These are phyloP conservation scores for Alethe castanea DNA, from an alignment of 2,113 vertebrate species.

Conservation along the genomic window DNA sequence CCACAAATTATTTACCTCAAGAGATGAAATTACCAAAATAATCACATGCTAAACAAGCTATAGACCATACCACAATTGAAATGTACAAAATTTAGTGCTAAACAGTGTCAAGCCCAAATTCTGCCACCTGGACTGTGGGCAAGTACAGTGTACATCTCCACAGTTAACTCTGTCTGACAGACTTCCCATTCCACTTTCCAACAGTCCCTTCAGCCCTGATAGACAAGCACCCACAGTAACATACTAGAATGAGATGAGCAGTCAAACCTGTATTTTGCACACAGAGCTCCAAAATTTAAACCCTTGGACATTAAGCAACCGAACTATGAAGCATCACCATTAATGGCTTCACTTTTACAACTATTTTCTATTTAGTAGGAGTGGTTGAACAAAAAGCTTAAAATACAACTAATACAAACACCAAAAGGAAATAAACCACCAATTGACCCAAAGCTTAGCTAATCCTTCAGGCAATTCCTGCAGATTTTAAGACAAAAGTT, in stretches of 20 bases:
- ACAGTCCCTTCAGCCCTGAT: background rate
- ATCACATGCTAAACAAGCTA: background rate
- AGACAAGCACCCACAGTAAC: background rate
- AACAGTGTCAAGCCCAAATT: background rate
- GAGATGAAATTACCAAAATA: background rate
- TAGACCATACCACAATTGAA: background rate
- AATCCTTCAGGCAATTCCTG: background rate
- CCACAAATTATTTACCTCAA: background rate
- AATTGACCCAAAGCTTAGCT: background rate
- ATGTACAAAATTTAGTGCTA: background rate
- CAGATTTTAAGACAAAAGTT: slow-evolving; percentile 20
- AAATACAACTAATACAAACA: background rate
- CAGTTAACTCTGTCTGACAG: fast-evolving
- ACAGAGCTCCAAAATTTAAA: background rate
- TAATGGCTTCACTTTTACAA: background rate
- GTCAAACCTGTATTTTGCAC: background rate
- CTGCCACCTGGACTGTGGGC: background rate
- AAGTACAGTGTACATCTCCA: background rate
- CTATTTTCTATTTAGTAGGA: background rate
- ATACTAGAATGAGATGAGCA: background rate
- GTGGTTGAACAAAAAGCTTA: background rate
- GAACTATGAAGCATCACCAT: background rate
- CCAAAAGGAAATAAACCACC: background rate
- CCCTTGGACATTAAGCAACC: background rate
- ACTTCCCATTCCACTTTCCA: background rate